phyloP scores from a whole-genome alignment of 2,113 vertebrate genomes.

The Poeciliopsis retropinna region DNA sequence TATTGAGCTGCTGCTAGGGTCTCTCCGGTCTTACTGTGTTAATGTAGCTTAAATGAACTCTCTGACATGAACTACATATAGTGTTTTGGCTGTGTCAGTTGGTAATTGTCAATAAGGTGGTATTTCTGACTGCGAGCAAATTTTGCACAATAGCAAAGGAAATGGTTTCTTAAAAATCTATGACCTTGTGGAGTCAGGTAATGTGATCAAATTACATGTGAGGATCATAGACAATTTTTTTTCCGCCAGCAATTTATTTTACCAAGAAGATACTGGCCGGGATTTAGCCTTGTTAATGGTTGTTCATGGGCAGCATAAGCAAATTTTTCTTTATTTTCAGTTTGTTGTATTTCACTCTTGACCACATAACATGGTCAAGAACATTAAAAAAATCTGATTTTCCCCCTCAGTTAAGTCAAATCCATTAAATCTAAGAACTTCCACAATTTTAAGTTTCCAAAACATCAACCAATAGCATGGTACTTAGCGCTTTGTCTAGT shows the following conservation, averaged over 20 bases:
- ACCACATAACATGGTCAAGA: background rate
- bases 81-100: background rate
- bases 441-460: background rate
- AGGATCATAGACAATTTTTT: background rate
- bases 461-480: too few species aligned
- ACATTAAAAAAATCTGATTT: background rate
- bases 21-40: slow-evolving; percentile 25
- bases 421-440: background rate
- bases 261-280: background rate
- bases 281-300: background rate
- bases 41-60: slow-evolving; percentile 30
- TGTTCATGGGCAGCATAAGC: background rate
- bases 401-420: background rate
- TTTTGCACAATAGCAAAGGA: background rate
- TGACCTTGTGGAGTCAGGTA: background rate
- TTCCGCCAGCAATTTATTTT: background rate
- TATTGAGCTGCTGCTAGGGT: slow-evolving; percentile 16
- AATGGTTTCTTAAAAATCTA: background rate
- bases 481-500: too few species aligned
- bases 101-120: background rate
- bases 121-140: background rate
- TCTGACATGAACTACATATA: background rate
- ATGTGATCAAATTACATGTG: background rate
- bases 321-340: background rate
- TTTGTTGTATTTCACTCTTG: background rate